phyloP scores from a whole-genome alignment of 2,113 vertebrate species.

The Tautogolabrus adspersus region DNA sequence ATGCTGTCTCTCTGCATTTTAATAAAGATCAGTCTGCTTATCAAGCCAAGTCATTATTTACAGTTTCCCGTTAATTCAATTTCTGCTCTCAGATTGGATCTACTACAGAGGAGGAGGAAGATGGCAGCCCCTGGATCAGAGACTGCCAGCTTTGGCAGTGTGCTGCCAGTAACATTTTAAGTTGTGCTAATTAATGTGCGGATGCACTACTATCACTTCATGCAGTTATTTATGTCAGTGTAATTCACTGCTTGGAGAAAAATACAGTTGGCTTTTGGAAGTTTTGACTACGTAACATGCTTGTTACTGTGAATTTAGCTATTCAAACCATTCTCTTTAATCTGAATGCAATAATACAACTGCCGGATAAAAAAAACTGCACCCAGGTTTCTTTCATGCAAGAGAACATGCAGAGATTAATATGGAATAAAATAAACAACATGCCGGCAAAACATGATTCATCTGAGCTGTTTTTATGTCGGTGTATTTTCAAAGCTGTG shows the following conservation, averaged over 20 bases:
- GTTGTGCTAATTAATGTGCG: slow-evolving; percentile 58
- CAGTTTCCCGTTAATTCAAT: slow-evolving; percentile 78
- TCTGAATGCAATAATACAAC: not conserved
- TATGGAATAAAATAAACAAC: slow-evolving; percentile 28
- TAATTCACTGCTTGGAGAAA: slow-evolving; percentile 17
- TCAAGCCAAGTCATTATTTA: slow-evolving; percentile 81
- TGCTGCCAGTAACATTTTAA: slow-evolving; percentile 66
- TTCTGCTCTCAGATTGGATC: slow-evolving; percentile 63
- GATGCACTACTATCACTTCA: slow-evolving; percentile 41
- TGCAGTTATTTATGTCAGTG: slow-evolving; percentile 33
- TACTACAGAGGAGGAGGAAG: slow-evolving; percentile 51
- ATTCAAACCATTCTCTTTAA: slow-evolving; percentile 4
- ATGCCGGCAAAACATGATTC: slow-evolving; percentile 34
- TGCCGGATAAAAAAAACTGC: slow-evolving; percentile 1
- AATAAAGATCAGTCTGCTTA: slow-evolving; percentile 83
- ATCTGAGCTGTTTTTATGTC: slow-evolving; percentile 2
- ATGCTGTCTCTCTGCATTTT: slow-evolving; percentile 73
- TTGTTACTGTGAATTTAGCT: slow-evolving; percentile 8
- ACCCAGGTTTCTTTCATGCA: slow-evolving; percentile 26
- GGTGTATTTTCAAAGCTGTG: slow-evolving; percentile 1
- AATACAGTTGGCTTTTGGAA: slow-evolving; percentile 23
- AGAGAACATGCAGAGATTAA: slow-evolving; percentile 35
- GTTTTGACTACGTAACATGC: slow-evolving; percentile 22
- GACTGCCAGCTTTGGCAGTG: slow-evolving; percentile 51
- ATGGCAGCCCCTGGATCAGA: slow-evolving; percentile 54